Evolutionary conservation across 2,888 invertebrate genomes (phyloP), one percentile per base, ranked within the genome.

Genomic region (Philonicus albiceps): DNA sequence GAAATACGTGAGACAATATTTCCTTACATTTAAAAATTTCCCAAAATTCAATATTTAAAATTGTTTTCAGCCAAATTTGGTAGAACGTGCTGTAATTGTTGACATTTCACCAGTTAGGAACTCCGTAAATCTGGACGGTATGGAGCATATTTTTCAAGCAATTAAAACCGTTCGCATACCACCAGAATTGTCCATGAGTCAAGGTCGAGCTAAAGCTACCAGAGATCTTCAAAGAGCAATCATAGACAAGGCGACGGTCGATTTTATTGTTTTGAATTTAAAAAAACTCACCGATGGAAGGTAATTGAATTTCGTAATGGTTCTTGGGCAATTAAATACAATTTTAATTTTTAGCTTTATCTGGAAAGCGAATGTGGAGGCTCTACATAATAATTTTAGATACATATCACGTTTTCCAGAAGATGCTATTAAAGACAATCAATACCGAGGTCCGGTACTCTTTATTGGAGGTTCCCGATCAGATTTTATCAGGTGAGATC

Each of bases 401-500:
- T 91, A 95, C 53, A 94, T 97, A 84, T 93, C 95, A 4, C 91
- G 91, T 31, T 96, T 97, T 92, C 96, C 96, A 37, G 16, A 30
- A 16, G 87, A 88, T 8, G 53, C 76, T 19, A 1, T 87, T 30
- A 73, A 80, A 53, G 27, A 83, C 19, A 27, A 55, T 1, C 83
- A 76, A 64, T 88, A 94, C 90, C 90, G 92, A 87, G 96, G 96
- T 3, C 96, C 96, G 1, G 95, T 96, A 0, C 91, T 97, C 7
- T 98, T 99, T 91, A 93, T 99, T 87, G 97, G 95, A 88, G 98
- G 98, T 85, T 94, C 93, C n/a, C 93, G 95, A n/a, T 98, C 98
- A 1, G 95, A 96, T 91, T 98, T 96, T 91, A 94, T 98, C 1
- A 53, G 30, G 83, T 83, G 19, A 72, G 83, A 19, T 27, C 16